Conservation (phyloP, 2,888 invertebrate genomes). For the Ochlodes sylvanus region DNA sequence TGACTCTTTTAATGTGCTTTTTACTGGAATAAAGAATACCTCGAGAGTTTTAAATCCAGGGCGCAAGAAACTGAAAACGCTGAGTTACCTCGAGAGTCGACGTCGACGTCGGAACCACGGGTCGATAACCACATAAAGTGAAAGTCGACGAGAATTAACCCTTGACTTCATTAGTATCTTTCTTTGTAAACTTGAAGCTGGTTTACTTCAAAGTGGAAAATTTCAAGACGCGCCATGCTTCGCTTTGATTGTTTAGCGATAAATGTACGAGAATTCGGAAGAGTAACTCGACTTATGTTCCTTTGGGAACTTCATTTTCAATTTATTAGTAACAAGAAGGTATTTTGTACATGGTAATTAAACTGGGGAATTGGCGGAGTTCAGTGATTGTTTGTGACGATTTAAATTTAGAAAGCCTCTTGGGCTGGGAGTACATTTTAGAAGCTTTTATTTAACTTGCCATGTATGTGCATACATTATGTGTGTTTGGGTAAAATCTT, state of each 20-base stretch:
- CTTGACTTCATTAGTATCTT: slow-evolving; percentile 38
- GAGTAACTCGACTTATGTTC: slow-evolving; percentile 29
- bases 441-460: too few species aligned
- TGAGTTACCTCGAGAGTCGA: slow-evolving; percentile 1
- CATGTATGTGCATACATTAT: too few species aligned
- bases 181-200: slow-evolving; percentile 33
- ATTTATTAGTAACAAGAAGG: slow-evolving; percentile 22
- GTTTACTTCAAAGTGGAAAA: slow-evolving; percentile 33
- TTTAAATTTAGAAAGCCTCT: not conserved
- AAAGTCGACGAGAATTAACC: slow-evolving; percentile 35
- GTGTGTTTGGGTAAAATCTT: too few species aligned
- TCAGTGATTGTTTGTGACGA: slow-evolving; percentile 2
- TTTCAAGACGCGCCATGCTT: slow-evolving; percentile 17
- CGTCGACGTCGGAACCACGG: slow-evolving; percentile 4
- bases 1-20: too few species aligned
- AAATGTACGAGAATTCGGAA: slow-evolving; percentile 35
- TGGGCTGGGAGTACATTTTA: not conserved
- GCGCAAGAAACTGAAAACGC: too few species aligned
- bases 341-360: slow-evolving; percentile 21
- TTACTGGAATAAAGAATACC: too few species aligned
- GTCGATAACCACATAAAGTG: slow-evolving; percentile 30
- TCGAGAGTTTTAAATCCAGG: too few species aligned
- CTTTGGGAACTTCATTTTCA: slow-evolving; percentile 30
- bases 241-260: slow-evolving; percentile 39
- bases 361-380: not conserved